Percentiles rank a stretch among this genome's conserved stretches.
Conservation (phyloP, 1,140 invertebrate genomes). For the Hylaeus anthracinus region DNA sequence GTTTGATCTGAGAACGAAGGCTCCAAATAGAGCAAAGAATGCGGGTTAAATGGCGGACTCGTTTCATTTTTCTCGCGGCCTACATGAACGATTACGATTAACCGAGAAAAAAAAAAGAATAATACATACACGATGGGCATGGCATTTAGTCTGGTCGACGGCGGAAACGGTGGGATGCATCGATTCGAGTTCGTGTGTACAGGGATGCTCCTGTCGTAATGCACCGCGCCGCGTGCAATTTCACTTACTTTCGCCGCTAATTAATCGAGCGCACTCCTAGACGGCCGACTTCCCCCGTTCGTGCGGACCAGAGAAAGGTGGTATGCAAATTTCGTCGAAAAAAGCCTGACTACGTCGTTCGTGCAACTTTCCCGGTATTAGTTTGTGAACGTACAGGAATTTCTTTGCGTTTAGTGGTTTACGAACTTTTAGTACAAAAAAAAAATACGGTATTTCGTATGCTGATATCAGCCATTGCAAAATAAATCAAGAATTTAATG, state of each 20-base stretch:
- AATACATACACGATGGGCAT: too few species aligned
- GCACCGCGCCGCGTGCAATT: conserved; percentile 55
- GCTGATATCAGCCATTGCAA: too few species aligned
- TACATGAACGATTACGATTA: conserved; percentile 40
- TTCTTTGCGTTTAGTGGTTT: too few species aligned
- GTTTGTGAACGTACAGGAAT: too few species aligned
- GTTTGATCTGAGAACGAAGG: background rate
- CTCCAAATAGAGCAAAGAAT: conserved; percentile 14
- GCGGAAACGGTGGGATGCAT: background rate
- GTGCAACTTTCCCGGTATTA: too few species aligned
- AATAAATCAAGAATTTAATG: too few species aligned
- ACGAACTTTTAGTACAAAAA: too few species aligned
- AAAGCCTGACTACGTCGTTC: conserved; percentile 24
- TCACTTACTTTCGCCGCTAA: conserved; percentile 73
- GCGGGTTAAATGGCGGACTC: background rate
- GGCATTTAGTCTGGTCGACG: background rate
- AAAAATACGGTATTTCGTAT: too few species aligned
- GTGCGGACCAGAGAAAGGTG: conserved; percentile 37
- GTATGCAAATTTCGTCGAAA: conserved; percentile 44
- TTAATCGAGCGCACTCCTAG: conserved; percentile 55
- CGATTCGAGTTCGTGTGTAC: background rate
- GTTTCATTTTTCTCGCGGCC: conserved; percentile 29
- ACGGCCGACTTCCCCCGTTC: conserved; percentile 30
- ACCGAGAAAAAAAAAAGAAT: conserved; percentile 10
- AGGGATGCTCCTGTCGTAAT: conserved; percentile 41